Evolutionary conservation across 2,797 vertebrate species (phyloP), one percentile per base, ranked within the genome.

Genomic region (Smutsia gigantea): DNA sequence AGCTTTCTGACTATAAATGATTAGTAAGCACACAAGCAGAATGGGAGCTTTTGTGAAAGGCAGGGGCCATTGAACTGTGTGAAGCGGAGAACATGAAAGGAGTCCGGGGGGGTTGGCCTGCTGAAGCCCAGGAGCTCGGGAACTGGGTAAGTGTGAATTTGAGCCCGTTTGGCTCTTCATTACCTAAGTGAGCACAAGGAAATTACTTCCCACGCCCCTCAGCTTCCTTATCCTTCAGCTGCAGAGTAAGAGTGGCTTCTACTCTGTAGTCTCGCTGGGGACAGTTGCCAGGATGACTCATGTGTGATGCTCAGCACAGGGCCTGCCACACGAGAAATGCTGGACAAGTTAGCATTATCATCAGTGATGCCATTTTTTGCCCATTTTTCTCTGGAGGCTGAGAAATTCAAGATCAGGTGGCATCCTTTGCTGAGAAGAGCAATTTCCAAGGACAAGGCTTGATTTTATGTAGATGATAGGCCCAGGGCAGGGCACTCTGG

Each of bases 261-360:
- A 0, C n/a, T 7, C 6, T 37, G 23, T 0, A 14, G 46, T 37
- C 46, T n/a, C 18, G 7, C 27, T n/a, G 34, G 49, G 34, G 21
- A 29, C n/a, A 15, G 46, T 1, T 18, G 69, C 5, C 10, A 11
- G 4, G 18, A 21, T 3, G 51, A 6, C 11, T 21, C 18, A 0
- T 0, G 49, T 2, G 2, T 23, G 15, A 3, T 1, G 55, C 21
- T 11, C 1, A 27, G 74, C 68, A 6, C 21, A 25, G 59, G 31
- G 7, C 25, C 59, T 10, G 25, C 53, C 29, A 14, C 6, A 5
- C 12, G 12, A 57, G 31, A 63, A 46, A 25, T 0, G 4, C 14
- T 59, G 1, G 13, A 39, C 19, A 5, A 7, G 15, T 21, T 15
- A 31, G n/a, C 31, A 2, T 5, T 0, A 0, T 10, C 59, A 18